Conservation (phyloP, 2,888 invertebrate species). For the Cataglyphis cursor region DNA sequence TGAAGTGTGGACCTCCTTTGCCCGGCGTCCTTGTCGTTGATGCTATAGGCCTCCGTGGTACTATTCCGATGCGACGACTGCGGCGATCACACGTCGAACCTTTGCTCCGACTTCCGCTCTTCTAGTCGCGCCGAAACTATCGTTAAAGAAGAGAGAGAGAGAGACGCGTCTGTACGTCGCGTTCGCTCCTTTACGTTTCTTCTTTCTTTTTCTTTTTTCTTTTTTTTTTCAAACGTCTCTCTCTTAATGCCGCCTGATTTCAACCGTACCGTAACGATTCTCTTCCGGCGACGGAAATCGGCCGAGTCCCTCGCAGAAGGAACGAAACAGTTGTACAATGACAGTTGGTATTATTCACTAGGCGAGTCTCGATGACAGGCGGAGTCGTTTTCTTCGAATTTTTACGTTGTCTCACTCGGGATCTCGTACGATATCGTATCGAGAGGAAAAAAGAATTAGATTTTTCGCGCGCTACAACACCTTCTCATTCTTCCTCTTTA, state of each 20-base stretch:
- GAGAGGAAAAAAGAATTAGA: neutral
- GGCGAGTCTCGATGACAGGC: neutral
- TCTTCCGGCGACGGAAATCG: constrained; percentile 33
- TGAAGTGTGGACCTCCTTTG: constrained; percentile 79
- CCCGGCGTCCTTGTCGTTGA: constrained; percentile 79
- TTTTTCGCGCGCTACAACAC: neutral
- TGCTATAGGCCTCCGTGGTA: constrained; percentile 72
- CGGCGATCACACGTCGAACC: constrained; percentile 42
- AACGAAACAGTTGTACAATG: neutral
- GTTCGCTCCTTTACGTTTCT: constrained; percentile 26
- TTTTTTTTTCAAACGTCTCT: neutral
- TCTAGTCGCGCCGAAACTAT: constrained; percentile 12
- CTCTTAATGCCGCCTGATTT: neutral
- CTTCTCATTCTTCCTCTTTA: constrained; percentile 11
- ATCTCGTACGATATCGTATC: constrained; percentile 1
- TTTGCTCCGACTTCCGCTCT: constrained; percentile 38
- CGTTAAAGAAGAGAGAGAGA: constrained; percentile 17
- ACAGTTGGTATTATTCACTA: constrained; percentile 6
- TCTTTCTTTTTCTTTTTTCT: neutral
- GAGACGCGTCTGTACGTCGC: neutral
- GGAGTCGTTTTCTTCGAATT: neutral
- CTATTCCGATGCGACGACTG: constrained; percentile 66
- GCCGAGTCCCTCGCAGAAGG: neutral
- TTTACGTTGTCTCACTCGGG: constrained; percentile 9
- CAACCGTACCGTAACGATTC: constrained; percentile 13